Conservation (phyloP, 2,888 invertebrate species). For the Drosophila kambysellisi region DNA sequence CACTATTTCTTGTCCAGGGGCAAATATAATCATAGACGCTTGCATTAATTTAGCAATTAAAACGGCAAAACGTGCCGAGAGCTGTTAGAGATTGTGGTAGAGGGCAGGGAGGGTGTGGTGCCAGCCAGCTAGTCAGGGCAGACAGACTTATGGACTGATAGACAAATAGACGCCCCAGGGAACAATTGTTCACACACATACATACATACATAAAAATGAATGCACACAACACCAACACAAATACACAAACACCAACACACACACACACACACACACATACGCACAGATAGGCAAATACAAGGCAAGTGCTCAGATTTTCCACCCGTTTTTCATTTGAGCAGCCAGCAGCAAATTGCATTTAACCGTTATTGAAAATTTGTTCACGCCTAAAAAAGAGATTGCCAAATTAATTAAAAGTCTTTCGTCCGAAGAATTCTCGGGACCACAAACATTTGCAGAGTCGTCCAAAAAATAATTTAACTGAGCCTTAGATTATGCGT, state of each 20-base stretch:
- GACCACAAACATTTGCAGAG: neutral
- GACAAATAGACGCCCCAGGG: conserved; percentile 50
- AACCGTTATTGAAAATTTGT: conserved; percentile 66
- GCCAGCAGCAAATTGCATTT: conserved; percentile 67
- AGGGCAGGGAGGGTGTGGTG: neutral
- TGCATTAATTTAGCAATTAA: conserved; percentile 75
- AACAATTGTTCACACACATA: conserved; percentile 10
- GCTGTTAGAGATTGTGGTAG: conserved; percentile 29
- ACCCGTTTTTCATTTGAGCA: conserved; percentile 43
- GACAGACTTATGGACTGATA: conserved; percentile 15
- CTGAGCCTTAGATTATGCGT: conserved; percentile 15
- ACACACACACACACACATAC: conserved; percentile 9
- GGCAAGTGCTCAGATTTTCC: conserved; percentile 34
- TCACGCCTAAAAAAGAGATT: conserved; percentile 61
- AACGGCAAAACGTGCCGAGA: conserved; percentile 54
- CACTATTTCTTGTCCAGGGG: conserved; percentile 32
- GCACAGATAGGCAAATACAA: conserved; percentile 8
- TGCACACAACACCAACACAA: conserved; percentile 7
- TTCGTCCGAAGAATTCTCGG: conserved; percentile 19
- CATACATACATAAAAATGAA: conserved; percentile 14
- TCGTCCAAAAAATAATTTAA: neutral
- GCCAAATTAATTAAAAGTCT: conserved; percentile 67
- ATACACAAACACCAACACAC: conserved; percentile 11
- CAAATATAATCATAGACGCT: conserved; percentile 58
- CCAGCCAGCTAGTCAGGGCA: conserved; percentile 1